Base-by-base conservation (phyloP, 2,888 invertebrate species). In the Erannis defoliaria region DNA sequence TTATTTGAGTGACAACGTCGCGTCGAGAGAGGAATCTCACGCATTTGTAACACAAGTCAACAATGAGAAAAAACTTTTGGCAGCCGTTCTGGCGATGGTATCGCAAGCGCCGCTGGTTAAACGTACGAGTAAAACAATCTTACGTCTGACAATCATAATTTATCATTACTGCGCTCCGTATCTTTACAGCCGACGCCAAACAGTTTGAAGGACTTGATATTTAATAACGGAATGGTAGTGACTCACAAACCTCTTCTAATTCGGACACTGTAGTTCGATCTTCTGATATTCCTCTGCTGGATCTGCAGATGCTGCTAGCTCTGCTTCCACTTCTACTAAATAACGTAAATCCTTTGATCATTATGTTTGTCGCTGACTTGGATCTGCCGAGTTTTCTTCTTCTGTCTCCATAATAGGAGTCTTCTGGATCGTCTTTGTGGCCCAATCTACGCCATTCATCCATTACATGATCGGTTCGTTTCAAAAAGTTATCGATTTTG, bases 381-480 rank as follows among this genome's bases (percentile, higher is more conserved):
- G 96, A 96, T 74, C 95, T 93, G 4, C 95, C 95, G 35, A 94
- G 74, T 68, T 90, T 93, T 46, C 86, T 79, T 61, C 85, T 88
- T 55, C 77, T 81, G 12, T 84, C 83, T 61, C 85, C 80, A 42
- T 78, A 86, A 67, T 89, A 89, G 21, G 67, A 67, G 5, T 70
- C 63, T 75, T 91, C 89, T 26, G 88, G 82, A 58, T 94, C 94
- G 67, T 94, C 94, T 70, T 91, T 94, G 55, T 95, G 94, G 0
- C 97, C 96, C 50, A 96, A 75, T 65, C 95, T 93, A 58, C 95
- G 94, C 97, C 97, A 98, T 79, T 97, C 97, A 76, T 97, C 97
- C 95, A 97, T 97, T 0, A 97, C 95, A 84, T 97, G 97, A 86
- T 98, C 97, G 2, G 97, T 97, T 66, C 96, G 94, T 76, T 95